Evolutionary conservation across 1,140 invertebrate genomes (phyloP).

Genomic region (Marisa cornuarietis): DNA sequence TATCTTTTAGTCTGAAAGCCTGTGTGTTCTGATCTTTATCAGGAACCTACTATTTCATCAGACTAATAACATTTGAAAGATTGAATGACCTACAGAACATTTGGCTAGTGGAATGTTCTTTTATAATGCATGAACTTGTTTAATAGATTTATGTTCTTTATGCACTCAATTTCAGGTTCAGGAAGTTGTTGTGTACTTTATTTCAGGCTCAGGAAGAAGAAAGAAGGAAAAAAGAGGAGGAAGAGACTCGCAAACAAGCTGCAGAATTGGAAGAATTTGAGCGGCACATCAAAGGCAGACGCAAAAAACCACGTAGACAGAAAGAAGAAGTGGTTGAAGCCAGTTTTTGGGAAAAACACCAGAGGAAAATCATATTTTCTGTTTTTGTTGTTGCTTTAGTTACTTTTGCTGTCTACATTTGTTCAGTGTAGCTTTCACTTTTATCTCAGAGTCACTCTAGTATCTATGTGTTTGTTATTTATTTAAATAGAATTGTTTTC

Average conservation of each 20-base stretch:
- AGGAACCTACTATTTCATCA: too few relatives aligned
- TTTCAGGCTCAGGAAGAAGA: constrained; percentile 45
- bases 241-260: constrained; percentile 51
- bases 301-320: constrained; percentile 50
- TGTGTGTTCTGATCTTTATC: too few relatives aligned
- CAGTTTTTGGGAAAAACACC: constrained; percentile 30
- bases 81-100: too few relatives aligned
- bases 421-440: background rate
- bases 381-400: constrained; percentile 2
- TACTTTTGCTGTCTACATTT: background rate
- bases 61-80: too few relatives aligned
- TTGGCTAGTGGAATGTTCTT: too few relatives aligned
- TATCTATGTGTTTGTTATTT: background rate
- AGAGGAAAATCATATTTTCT: constrained; percentile 5
- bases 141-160: too few relatives aligned
- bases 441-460: background rate
- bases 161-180: too few relatives aligned
- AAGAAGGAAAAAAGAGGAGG: constrained; percentile 47
- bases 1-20: too few relatives aligned
- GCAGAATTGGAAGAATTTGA: constrained; percentile 60
- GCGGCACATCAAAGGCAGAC: constrained; percentile 51
- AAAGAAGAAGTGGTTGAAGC: constrained; percentile 35
- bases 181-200: too few relatives aligned
- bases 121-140: too few relatives aligned
- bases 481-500: background rate